A percentile compares a stretch with the other conserved stretches of the same genome.
These are phyloP conservation scores for Stenotaenia linearis DNA, from an alignment of 2,888 invertebrate genomes.

Conservation along the genomic window DNA sequence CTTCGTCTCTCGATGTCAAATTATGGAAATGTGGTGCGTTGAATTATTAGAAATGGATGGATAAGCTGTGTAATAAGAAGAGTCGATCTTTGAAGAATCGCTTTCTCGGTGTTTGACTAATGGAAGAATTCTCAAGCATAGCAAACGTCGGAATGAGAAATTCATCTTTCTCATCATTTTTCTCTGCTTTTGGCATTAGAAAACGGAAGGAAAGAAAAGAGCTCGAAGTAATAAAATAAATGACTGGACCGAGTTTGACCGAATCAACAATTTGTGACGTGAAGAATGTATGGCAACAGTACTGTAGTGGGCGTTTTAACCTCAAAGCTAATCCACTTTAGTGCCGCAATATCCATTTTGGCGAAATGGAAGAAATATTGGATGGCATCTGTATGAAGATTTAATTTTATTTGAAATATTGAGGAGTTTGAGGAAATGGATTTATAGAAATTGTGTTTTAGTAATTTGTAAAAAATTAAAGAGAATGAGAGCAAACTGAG, in stretches of 20 bases:
- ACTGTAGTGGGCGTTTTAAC: not conserved
- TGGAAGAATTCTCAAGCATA: not conserved
- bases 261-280: not conserved
- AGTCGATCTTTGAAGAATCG: not conserved
- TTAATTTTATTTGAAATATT: too few relatives aligned
- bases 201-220: not conserved
- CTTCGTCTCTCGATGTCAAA: not conserved
- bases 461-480: too few relatives aligned
- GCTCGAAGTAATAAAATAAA: not conserved
- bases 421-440: too few relatives aligned
- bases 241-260: not conserved
- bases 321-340: not conserved
- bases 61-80: not conserved
- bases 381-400: too few relatives aligned
- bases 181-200: not conserved
- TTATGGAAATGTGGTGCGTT: not conserved
- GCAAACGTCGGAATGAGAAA: not conserved
- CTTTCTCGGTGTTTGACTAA: not conserved
- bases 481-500: too few relatives aligned
- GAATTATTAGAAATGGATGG: not conserved
- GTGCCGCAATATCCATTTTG: too few relatives aligned
- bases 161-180: not conserved
- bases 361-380: too few relatives aligned
- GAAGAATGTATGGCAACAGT: not conserved
- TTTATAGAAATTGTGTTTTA: too few relatives aligned